These are phyloP conservation scores for Caenorhabditis sp. DNA, from an alignment of 2,888 invertebrate species.

Conservation along the genomic window DNA sequence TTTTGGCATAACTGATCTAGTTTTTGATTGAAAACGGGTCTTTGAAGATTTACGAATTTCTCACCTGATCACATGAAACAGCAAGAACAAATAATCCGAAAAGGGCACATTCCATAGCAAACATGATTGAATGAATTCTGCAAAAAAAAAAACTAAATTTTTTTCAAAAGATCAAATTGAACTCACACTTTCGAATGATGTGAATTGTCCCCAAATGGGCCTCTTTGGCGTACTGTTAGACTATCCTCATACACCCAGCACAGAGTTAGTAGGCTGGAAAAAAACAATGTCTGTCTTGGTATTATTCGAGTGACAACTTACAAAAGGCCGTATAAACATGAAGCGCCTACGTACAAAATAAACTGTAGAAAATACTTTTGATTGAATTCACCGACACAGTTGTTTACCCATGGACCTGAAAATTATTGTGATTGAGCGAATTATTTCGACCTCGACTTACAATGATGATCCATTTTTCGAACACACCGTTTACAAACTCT, in stretches of 20 bases:
- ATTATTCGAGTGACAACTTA: too few relatives aligned
- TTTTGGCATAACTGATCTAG: too few relatives aligned
- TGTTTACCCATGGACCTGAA: slow-evolving; percentile 79
- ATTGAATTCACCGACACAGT: slow-evolving; percentile 89
- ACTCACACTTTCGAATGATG: slow-evolving; percentile 67
- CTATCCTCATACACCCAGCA: slow-evolving; percentile 66
- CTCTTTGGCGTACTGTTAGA: slow-evolving; percentile 50
- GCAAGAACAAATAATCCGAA: slow-evolving; percentile 88
- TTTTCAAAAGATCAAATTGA: not conserved
- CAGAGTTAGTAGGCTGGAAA: slow-evolving; percentile 58
- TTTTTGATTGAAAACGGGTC: too few relatives aligned
- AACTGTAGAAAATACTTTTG: slow-evolving; percentile 91
- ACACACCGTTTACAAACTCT: slow-evolving; percentile 85
- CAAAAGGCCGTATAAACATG: slow-evolving; percentile 59
- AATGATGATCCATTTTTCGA: slow-evolving; percentile 85
- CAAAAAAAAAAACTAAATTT: slow-evolving; percentile 64
- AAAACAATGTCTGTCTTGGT: too few relatives aligned
- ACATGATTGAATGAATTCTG: slow-evolving; percentile 84
- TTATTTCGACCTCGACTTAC: slow-evolving; percentile 73
- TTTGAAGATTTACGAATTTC: not conserved
- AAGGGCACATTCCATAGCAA: slow-evolving; percentile 82
- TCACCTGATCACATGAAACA: slow-evolving; percentile 81
- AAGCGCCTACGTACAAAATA: slow-evolving; percentile 70
- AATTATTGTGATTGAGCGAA: slow-evolving; percentile 3
- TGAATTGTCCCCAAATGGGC: slow-evolving; percentile 57